phyloP scores from a whole-genome alignment of 1,140 invertebrate species.

The Muscidifurax raptorellus region DNA sequence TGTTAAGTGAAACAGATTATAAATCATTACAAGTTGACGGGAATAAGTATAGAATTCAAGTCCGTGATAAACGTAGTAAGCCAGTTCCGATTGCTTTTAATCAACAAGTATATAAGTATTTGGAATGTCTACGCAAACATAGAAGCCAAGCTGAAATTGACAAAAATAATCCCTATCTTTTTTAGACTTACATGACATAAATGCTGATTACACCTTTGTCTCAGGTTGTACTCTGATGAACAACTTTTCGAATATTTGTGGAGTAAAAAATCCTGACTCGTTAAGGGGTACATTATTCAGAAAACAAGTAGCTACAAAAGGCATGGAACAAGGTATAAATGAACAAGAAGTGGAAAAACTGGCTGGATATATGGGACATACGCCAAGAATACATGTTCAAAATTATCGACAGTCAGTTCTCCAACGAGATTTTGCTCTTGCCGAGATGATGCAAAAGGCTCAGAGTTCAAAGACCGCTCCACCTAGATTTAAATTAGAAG shows the following conservation, averaged over 20 bases:
- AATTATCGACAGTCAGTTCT: not conserved
- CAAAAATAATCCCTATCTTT: not conserved
- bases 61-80: not conserved
- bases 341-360: not conserved
- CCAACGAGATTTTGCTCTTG: not conserved
- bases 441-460: not conserved
- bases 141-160: not conserved
- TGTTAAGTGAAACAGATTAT: not conserved
- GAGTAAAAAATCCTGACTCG: constrained; percentile 24
- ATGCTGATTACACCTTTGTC: not conserved
- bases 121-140: not conserved
- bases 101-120: not conserved
- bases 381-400: not conserved
- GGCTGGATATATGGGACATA: not conserved
- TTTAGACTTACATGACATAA: not conserved
- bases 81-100: constrained; percentile 2
- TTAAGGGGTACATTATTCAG: constrained; percentile 46
- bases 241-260: constrained; percentile 31
- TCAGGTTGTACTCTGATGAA: constrained; percentile 22
- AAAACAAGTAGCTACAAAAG: constrained; percentile 49
- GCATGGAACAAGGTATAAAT: not conserved
- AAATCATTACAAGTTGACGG: not conserved
- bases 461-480: not conserved
- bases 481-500: too few relatives aligned
- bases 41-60: not conserved